Percentiles rank a stretch among this genome's conserved stretches.
phyloP scores from a whole-genome alignment of 2,797 vertebrate genomes.

The Thripadectes ignobilis region DNA sequence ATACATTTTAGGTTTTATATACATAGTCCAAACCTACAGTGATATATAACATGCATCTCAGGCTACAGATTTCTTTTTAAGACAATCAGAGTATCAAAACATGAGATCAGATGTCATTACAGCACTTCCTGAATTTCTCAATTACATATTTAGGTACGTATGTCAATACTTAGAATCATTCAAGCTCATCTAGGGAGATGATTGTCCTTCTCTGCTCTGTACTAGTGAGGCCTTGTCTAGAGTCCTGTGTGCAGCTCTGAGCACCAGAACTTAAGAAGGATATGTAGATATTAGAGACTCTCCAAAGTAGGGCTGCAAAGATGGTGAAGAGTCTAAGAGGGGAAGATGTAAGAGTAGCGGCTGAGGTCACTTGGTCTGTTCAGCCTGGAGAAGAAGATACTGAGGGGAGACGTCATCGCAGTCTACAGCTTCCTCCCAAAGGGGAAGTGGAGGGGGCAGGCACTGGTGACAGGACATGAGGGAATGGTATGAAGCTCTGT shows the following conservation, averaged over 20 bases:
- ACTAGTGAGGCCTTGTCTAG: accelerated
- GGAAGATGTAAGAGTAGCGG: accelerated
- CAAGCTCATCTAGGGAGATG: too few relatives aligned
- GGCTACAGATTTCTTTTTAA: background rate
- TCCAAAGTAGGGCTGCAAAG: background rate
- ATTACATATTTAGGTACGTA: background rate
- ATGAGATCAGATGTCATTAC: background rate
- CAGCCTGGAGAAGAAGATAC: background rate
- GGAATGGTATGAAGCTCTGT: background rate
- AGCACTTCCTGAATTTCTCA: background rate
- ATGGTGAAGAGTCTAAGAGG: background rate
- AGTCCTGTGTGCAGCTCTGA: background rate
- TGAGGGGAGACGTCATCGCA: accelerated
- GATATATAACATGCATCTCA: background rate
- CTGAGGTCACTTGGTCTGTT: background rate
- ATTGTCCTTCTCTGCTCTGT: background rate
- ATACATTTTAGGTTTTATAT: background rate
- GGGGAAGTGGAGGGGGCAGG: background rate
- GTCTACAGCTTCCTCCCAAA: background rate
- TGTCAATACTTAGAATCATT: background rate
- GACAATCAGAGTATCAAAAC: background rate
- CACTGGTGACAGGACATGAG: accelerated
- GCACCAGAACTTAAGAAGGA: background rate
- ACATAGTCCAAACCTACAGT: background rate
- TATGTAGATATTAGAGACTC: accelerated